Evolutionary conservation across 1,140 invertebrate genomes (phyloP).

Genomic region (Chelonus insularis): DNA sequence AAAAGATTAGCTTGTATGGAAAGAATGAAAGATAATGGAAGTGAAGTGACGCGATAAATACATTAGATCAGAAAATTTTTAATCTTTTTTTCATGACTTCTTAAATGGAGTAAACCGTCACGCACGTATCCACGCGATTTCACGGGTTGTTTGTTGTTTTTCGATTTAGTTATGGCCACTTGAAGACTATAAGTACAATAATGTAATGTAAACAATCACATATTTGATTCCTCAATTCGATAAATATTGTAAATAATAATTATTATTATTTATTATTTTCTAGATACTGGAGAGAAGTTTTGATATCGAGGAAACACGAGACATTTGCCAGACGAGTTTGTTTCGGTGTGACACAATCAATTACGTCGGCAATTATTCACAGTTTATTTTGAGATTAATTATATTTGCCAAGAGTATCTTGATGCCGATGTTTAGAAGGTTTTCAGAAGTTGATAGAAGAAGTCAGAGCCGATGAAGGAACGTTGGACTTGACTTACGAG

Average conservation of each 20-base stretch:
- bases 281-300: no score
- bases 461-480: slow-evolving; percentile 58
- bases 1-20: slow-evolving; percentile 18
- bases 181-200: not conserved
- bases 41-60: slow-evolving; percentile 2
- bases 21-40: slow-evolving; percentile 22
- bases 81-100: not conserved
- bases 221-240: no score
- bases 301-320: slow-evolving; percentile 12
- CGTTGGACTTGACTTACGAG: slow-evolving; percentile 54
- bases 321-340: slow-evolving; percentile 7
- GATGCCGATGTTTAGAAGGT: slow-evolving; percentile 58
- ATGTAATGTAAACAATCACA: not conserved
- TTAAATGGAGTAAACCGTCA: slow-evolving; percentile 16
- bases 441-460: slow-evolving; percentile 20
- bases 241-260: no score
- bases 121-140: slow-evolving; percentile 19
- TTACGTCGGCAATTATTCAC: slow-evolving; percentile 4
- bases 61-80: not conserved
- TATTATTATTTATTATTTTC: no score
- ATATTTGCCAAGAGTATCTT: slow-evolving; percentile 41
- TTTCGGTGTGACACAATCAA: slow-evolving; percentile 2
- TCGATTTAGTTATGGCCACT: not conserved
- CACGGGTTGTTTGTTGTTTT: not conserved
- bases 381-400: not conserved